A percentile compares a stretch with the other conserved stretches of the same genome.
Conservation (phyloP, 1,140 invertebrate genomes). For the Protaetia brevitarsis region DNA sequence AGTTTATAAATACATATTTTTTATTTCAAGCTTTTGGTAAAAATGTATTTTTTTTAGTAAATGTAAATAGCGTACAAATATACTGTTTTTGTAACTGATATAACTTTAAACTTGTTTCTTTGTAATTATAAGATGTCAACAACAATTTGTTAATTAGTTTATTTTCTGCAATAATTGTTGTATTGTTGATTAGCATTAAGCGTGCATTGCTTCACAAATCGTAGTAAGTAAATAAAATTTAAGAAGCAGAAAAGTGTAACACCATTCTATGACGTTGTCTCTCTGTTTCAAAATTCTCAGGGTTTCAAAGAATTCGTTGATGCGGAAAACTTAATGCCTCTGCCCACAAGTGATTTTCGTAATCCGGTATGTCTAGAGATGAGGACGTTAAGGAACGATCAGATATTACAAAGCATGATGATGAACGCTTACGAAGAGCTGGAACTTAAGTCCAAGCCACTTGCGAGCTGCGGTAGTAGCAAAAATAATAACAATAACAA, state of each 20-base stretch:
- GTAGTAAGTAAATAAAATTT: neutral
- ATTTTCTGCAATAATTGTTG: too few relatives aligned
- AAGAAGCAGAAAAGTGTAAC: neutral
- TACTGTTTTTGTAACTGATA: too few relatives aligned
- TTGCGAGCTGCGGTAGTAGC: constrained; percentile 40
- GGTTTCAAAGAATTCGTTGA: constrained; percentile 86
- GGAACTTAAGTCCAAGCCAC: constrained; percentile 39
- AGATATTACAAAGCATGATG: constrained; percentile 31
- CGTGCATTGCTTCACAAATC: neutral
- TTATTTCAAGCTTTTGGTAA: too few relatives aligned
- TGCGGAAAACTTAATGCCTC: constrained; percentile 79
- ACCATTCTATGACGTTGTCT: neutral
- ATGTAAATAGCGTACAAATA: too few relatives aligned
- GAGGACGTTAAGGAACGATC: constrained; percentile 58
- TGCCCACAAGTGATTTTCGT: constrained; percentile 74
- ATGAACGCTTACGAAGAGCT: constrained; percentile 52
- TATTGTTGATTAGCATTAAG: too few relatives aligned
- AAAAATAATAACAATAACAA: constrained; percentile 54
- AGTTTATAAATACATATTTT: too few relatives aligned
- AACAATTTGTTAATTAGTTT: too few relatives aligned
- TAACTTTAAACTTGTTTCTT: too few relatives aligned
- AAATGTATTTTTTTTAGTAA: too few relatives aligned
- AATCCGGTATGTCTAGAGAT: constrained; percentile 78
- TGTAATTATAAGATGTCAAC: too few relatives aligned
- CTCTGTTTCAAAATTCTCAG: constrained; percentile 48